Conservation (phyloP, 2,888 invertebrate genomes). For the Drosophila birchii region DNA sequence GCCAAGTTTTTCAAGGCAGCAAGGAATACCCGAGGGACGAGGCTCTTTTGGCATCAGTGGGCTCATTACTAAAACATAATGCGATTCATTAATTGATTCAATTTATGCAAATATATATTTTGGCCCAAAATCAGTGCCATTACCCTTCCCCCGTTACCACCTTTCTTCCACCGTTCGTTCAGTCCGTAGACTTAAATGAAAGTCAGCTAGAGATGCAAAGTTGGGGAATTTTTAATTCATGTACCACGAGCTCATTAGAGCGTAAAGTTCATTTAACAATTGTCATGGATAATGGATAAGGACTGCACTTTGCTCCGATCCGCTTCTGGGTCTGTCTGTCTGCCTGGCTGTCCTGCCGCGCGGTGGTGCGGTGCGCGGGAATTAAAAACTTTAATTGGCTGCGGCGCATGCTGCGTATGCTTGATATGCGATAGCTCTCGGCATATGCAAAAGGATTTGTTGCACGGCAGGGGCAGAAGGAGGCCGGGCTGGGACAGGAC, state of each 20-base stretch:
- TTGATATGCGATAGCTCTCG: slow-evolving; percentile 69
- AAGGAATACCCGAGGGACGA: slow-evolving; percentile 11
- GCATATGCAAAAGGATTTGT: slow-evolving; percentile 60
- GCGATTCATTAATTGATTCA: slow-evolving; percentile 74
- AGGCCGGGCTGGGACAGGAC: not conserved
- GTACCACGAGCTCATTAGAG: slow-evolving; percentile 74
- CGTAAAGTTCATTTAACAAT: slow-evolving; percentile 78
- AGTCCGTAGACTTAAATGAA: slow-evolving; percentile 24
- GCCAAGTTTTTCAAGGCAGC: slow-evolving; percentile 36
- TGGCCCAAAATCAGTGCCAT: slow-evolving; percentile 21
- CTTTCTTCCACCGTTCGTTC: not conserved
- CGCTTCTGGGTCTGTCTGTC: slow-evolving; percentile 20
- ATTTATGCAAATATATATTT: slow-evolving; percentile 59
- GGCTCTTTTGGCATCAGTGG: slow-evolving; percentile 37
- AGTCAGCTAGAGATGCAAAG: slow-evolving; percentile 43
- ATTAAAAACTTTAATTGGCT: slow-evolving; percentile 78
- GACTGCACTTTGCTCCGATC: slow-evolving; percentile 10
- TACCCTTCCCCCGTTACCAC: not conserved
- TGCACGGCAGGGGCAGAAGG: slow-evolving; percentile 9
- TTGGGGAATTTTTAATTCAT: slow-evolving; percentile 60
- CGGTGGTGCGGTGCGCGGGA: slow-evolving; percentile 35
- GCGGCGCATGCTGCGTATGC: slow-evolving; percentile 75
- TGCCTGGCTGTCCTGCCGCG: slow-evolving; percentile 14
- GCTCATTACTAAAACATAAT: slow-evolving; percentile 70
- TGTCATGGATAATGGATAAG: slow-evolving; percentile 72